Percentiles rank a stretch among this genome's conserved stretches.
These are phyloP conservation scores for Lonchura striata DNA, from an alignment of 2,113 vertebrate species.

Conservation along the genomic window DNA sequence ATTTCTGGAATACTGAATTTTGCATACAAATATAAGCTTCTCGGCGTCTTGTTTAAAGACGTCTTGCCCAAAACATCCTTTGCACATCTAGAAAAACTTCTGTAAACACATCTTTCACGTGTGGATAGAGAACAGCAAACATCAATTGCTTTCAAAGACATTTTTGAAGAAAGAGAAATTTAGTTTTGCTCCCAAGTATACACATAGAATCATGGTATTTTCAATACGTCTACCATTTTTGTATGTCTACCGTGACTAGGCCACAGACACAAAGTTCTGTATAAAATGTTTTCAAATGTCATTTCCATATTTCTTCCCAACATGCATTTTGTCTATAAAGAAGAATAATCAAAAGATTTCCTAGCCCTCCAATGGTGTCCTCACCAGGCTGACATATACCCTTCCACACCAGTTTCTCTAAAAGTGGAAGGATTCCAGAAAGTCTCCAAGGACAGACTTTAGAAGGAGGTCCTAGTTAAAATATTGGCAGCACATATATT, in stretches of 20 bases:
- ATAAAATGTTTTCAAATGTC: background rate
- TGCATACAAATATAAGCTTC: background rate
- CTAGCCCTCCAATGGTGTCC: background rate
- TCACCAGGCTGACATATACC: background rate
- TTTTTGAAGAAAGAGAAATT: background rate
- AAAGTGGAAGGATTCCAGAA: background rate
- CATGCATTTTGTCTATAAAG: background rate
- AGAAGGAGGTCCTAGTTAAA: background rate
- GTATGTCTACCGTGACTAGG: background rate
- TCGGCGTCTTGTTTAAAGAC: background rate
- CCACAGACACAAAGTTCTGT: background rate
- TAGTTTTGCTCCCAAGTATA: background rate
- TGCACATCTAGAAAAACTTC: background rate
- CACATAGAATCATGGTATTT: background rate
- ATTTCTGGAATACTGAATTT: background rate
- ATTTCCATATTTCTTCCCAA: background rate
- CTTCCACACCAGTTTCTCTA: background rate
- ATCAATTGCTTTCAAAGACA: background rate
- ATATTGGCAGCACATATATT: conserved; percentile 15
- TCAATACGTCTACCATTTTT: background rate
- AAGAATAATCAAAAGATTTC: background rate
- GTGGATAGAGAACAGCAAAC: background rate
- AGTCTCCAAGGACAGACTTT: background rate
- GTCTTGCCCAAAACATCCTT: background rate
- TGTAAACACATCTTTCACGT: accelerated